Evolutionary conservation across 2,113 vertebrate genomes (phyloP).

Genomic region (Psilopogon haemacephalus): DNA sequence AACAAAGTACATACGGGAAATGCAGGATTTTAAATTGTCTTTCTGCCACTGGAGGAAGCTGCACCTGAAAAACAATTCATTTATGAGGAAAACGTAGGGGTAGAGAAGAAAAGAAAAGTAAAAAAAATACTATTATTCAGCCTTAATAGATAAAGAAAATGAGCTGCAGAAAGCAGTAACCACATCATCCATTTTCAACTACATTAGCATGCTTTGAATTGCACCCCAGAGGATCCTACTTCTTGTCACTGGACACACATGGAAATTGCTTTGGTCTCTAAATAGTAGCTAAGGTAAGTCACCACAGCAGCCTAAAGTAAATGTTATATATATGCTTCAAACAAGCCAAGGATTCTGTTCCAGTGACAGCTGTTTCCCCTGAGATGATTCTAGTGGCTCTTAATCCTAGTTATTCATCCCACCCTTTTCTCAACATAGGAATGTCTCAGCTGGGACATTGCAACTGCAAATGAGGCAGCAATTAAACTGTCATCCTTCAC

Average conservation of each 20-base stretch:
- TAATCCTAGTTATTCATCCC: neutral
- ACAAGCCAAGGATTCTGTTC: neutral
- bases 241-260: neutral
- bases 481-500: neutral
- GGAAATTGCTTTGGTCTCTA: conserved; percentile 32
- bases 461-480: conserved; percentile 1
- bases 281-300: conserved; percentile 36
- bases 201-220: conserved; percentile 21
- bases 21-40: neutral
- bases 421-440: neutral
- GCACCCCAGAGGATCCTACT: conserved; percentile 12
- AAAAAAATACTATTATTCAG: neutral
- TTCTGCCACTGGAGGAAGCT: neutral
- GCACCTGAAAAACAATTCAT: neutral
- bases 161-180: conserved; percentile 5
- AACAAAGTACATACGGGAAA: neutral
- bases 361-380: conserved; percentile 3
- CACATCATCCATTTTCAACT: conserved; percentile 31
- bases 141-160: conserved; percentile 15
- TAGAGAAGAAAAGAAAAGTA: neutral
- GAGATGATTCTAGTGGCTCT: neutral
- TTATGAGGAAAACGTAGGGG: neutral
- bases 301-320: conserved; percentile 1
- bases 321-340: neutral
- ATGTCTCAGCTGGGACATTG: conserved; percentile 3